Conservation (phyloP, 1,140 invertebrate genomes). For the Ctenoplectra terminalis region DNA sequence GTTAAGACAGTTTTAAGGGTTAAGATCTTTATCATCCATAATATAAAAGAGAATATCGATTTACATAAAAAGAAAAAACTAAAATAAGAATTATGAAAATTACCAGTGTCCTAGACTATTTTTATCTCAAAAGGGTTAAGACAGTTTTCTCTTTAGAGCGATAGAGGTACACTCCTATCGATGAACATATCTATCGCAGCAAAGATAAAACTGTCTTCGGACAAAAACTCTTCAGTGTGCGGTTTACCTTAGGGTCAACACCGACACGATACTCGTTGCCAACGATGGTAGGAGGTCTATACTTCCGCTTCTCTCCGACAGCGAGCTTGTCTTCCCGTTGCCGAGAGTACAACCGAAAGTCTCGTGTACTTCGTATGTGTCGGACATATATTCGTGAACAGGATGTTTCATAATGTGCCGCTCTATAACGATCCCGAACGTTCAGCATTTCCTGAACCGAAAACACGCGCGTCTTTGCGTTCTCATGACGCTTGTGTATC, state of each 20-base stretch:
- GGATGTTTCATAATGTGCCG: constrained; percentile 51
- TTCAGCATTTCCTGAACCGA: constrained; percentile 41
- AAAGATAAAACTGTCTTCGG: too few species aligned
- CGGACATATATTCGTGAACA: constrained; percentile 34
- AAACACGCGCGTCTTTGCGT: not conserved
- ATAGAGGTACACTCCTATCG: too few species aligned
- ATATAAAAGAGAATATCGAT: too few species aligned
- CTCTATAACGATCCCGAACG: constrained; percentile 37
- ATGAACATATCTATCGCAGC: too few species aligned
- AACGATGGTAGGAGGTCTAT: not conserved
- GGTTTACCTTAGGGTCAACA: constrained; percentile 27
- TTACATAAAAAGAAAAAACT: too few species aligned
- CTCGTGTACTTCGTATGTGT: constrained; percentile 19
- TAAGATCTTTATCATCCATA: too few species aligned
- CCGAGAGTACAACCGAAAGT: constrained; percentile 20
- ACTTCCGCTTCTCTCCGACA: constrained; percentile 18
- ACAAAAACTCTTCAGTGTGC: too few species aligned
- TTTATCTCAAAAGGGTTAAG: too few species aligned
- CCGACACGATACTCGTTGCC: constrained; percentile 3
- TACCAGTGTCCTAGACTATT: too few species aligned
- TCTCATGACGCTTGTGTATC: not conserved
- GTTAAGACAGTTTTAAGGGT: too few species aligned
- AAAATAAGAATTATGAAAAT: too few species aligned
- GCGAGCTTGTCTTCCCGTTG: not conserved
- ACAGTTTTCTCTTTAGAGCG: too few species aligned